Evolutionary conservation across 2,888 invertebrate genomes (phyloP).

Genomic region (Pycnomerus fuliginosus): DNA sequence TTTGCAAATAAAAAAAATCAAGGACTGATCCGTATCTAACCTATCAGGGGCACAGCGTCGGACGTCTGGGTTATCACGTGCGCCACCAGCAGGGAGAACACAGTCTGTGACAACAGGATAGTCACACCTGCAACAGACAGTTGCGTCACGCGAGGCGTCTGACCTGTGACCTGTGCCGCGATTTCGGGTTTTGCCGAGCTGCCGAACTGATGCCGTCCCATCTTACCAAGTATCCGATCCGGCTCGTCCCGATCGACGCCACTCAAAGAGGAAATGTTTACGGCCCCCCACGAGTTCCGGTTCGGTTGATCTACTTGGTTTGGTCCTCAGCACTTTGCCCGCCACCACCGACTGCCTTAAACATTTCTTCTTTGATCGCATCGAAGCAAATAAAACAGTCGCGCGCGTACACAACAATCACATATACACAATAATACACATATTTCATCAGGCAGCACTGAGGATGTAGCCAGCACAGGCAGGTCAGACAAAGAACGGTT

Average conservation of each 20-base stretch:
- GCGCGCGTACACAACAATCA: conserved; percentile 52
- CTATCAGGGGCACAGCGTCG: conserved; percentile 98
- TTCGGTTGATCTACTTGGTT: conserved; percentile 9
- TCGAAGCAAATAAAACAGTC: conserved; percentile 36
- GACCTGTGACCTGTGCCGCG: conserved; percentile 53
- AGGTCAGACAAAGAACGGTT: conserved; percentile 56
- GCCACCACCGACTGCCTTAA: conserved; percentile 44
- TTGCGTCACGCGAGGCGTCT: conserved; percentile 53
- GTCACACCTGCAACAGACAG: conserved; percentile 93
- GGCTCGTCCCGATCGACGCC: conserved; percentile 46
- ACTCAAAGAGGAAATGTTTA: conserved; percentile 54
- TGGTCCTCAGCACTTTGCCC: conserved; percentile 45
- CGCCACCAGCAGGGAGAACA: conserved; percentile 98
- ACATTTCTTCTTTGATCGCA: conserved; percentile 54
- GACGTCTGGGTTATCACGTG: conserved; percentile 99
- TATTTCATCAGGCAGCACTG: conserved; percentile 53
- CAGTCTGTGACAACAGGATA: conserved; percentile 98
- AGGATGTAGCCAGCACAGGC: conserved; percentile 55
- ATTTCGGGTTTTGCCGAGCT: conserved; percentile 13
- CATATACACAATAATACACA: conserved; percentile 53
- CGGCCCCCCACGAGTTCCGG: conserved; percentile 33
- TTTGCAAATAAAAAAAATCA: conserved; percentile 43
- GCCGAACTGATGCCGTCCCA: conserved; percentile 30
- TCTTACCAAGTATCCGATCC: conserved; percentile 53
- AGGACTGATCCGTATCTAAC: conserved; percentile 57